phyloP scores from a whole-genome alignment of 64 coral and sea anemone species.

The Stichodactyla mertensii region DNA sequence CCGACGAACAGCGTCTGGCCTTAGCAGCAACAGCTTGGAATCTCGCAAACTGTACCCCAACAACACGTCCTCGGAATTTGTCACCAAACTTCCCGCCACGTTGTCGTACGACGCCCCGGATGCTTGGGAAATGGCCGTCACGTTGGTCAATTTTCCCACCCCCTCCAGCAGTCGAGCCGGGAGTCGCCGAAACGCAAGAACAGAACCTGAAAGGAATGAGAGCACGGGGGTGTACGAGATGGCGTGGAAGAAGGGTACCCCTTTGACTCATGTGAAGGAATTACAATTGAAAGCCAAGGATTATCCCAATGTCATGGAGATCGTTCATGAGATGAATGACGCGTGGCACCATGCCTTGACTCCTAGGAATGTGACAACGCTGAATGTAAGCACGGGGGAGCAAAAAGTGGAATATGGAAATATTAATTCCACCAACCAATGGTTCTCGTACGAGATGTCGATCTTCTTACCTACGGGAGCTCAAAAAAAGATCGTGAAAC shows the following conservation, averaged over 20 bases:
- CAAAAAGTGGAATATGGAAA: background rate
- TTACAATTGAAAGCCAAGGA: background rate
- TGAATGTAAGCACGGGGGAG: background rate
- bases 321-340: background rate
- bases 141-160: background rate
- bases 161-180: too few relatives aligned
- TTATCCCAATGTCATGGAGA: background rate
- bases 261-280: background rate
- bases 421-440: background rate
- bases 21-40: background rate
- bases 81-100: background rate
- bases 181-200: background rate
- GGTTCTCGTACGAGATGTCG: background rate
- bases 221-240: background rate
- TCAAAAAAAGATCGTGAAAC: too few relatives aligned
- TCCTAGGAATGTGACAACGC: too few relatives aligned
- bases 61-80: background rate
- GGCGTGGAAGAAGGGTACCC: background rate
- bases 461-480: too few relatives aligned
- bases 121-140: background rate
- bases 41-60: background rate
- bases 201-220: too few relatives aligned
- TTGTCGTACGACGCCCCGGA: background rate
- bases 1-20: background rate
- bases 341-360: background rate